phyloP scores from a whole-genome alignment of 2,113 vertebrate genomes.

The Myiozetetes cayanensis region DNA sequence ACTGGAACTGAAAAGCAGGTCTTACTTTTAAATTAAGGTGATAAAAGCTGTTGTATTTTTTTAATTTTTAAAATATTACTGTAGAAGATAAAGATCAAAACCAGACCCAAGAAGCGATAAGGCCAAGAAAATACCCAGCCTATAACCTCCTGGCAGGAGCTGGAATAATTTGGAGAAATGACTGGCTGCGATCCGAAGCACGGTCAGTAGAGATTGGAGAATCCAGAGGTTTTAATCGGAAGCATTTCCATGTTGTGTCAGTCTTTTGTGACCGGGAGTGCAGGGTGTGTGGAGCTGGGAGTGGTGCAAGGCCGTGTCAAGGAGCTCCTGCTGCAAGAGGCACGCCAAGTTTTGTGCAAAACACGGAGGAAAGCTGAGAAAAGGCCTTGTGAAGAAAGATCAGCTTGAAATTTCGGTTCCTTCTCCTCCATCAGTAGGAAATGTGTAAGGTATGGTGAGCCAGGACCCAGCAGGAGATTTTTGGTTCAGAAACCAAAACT shows the following conservation, averaged over 20 bases:
- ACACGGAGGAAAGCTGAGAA: background rate
- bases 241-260: background rate
- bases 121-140: background rate
- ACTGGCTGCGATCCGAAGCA: background rate
- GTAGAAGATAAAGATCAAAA: slow-evolving; percentile 19
- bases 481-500: background rate
- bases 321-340: background rate
- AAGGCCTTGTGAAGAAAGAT: background rate
- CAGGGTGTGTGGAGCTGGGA: background rate
- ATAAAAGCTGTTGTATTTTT: slow-evolving; percentile 21
- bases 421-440: background rate
- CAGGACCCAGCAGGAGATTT: background rate
- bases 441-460: background rate
- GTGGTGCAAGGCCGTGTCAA: background rate
- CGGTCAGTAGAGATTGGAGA: background rate
- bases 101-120: background rate
- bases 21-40: slow-evolving; percentile 38
- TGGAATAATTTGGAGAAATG: background rate
- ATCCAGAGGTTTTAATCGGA: background rate
- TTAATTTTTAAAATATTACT: background rate
- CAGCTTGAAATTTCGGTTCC: background rate
- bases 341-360: background rate
- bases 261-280: background rate
- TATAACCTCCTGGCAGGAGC: background rate
- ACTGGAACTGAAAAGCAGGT: slow-evolving; percentile 25